A percentile compares a stretch with the other conserved stretches of the same genome.
Conservation (phyloP, 2,113 vertebrate species). For the Azemiops feae region DNA sequence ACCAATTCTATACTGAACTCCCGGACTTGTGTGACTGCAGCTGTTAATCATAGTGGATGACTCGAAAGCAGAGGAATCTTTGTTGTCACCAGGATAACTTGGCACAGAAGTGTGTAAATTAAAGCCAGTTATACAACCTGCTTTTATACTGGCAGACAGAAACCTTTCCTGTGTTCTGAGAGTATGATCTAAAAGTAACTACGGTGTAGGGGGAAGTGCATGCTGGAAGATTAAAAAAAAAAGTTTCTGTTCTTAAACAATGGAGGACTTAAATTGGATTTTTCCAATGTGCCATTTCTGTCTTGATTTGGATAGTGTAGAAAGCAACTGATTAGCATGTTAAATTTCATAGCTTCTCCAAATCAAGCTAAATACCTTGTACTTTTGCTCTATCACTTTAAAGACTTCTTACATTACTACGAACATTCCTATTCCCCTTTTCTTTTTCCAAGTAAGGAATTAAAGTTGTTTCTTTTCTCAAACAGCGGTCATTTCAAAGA, state of each 20-base stretch:
- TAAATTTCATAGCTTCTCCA: constrained; percentile 21
- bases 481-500: background rate
- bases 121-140: background rate
- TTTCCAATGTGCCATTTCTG: constrained; percentile 20
- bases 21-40: background rate
- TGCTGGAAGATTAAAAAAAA: background rate
- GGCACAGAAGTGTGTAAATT: background rate
- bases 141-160: background rate
- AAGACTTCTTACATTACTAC: constrained; percentile 15
- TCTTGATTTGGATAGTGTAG: constrained; percentile 42
- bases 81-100: background rate
- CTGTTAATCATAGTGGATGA: constrained; percentile 4
- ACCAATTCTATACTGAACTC: background rate
- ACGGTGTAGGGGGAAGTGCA: background rate
- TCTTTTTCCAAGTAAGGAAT: constrained; percentile 30
- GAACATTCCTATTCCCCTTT: background rate
- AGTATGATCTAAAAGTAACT: constrained; percentile 6
- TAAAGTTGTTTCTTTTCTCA: background rate
- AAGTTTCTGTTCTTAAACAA: background rate
- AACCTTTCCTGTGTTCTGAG: constrained; percentile 14
- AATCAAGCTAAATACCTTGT: background rate
- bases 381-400: background rate
- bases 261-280: background rate
- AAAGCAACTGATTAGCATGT: constrained; percentile 43
- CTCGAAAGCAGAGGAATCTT: constrained; percentile 11